A percentile compares a stretch with the other conserved stretches of the same genome.
These are phyloP conservation scores for Apteryx owenii DNA, from an alignment of 2,113 vertebrate genomes.

Conservation along the genomic window DNA sequence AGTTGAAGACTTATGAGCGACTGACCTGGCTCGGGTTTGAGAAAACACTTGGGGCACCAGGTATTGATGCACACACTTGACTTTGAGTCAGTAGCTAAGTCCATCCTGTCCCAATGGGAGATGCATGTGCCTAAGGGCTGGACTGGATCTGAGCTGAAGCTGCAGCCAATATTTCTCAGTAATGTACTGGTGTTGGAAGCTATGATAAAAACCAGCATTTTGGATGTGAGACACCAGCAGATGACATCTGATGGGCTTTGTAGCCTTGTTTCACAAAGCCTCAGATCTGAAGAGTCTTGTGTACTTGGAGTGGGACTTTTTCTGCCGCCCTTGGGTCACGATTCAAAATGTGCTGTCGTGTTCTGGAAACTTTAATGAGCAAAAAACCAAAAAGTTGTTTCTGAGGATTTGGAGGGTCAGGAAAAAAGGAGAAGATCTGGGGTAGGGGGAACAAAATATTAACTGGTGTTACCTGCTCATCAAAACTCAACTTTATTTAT, in stretches of 20 bases:
- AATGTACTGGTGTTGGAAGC: accelerated
- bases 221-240: accelerated
- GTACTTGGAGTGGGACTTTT: not conserved
- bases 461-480: not conserved
- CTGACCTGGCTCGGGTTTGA: not conserved
- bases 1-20: not conserved
- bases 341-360: not conserved
- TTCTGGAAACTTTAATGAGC: not conserved
- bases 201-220: not conserved
- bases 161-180: not conserved
- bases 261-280: not conserved
- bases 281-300: not conserved
- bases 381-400: not conserved
- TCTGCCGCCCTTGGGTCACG: not conserved
- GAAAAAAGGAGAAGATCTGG: not conserved
- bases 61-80: not conserved
- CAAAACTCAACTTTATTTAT: slow-evolving; percentile 35
- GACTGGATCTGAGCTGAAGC: accelerated
- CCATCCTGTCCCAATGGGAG: not conserved
- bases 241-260: not conserved
- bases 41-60: not conserved
- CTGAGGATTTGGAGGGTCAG: not conserved
- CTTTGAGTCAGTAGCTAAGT: not conserved
- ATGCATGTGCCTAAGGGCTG: accelerated
- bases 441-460: slow-evolving; percentile 9